These are phyloP conservation scores for Hemibagrus wyckioides DNA, from an alignment of 2,113 vertebrate species.

Conservation along the genomic window DNA sequence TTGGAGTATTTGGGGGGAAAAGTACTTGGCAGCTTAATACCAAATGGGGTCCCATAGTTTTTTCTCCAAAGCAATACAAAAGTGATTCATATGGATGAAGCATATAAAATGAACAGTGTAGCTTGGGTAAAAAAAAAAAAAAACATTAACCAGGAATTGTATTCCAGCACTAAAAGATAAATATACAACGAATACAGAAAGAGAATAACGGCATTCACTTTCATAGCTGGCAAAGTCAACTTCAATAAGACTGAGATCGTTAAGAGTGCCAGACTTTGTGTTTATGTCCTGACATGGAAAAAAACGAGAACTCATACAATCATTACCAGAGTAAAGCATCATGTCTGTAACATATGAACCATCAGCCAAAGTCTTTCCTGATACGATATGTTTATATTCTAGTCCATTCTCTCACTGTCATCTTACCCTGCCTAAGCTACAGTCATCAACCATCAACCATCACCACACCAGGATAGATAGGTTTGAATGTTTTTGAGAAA, in stretches of 20 bases:
- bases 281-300: not conserved
- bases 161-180: not conserved
- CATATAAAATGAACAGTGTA: not conserved
- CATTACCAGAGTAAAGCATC: not conserved
- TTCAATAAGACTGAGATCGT: not conserved
- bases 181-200: conserved; percentile 1
- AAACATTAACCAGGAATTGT: conserved; percentile 1
- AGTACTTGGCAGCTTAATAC: not conserved
- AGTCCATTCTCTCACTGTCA: not conserved
- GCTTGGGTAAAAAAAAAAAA: not conserved
- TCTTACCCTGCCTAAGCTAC: not conserved
- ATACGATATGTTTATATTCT: not conserved
- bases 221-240: not conserved
- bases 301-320: not conserved
- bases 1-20: conserved; percentile 2
- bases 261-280: not conserved
- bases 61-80: conserved; percentile 10
- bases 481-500: not conserved
- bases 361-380: not conserved
- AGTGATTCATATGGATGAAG: not conserved
- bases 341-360: not conserved
- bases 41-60: not conserved
- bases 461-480: not conserved
- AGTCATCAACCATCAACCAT: not conserved
- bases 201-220: not conserved